A percentile compares a stretch with the other conserved stretches of the same genome.
phyloP scores from a whole-genome alignment of 2,888 invertebrate species.

The Leucania comma region DNA sequence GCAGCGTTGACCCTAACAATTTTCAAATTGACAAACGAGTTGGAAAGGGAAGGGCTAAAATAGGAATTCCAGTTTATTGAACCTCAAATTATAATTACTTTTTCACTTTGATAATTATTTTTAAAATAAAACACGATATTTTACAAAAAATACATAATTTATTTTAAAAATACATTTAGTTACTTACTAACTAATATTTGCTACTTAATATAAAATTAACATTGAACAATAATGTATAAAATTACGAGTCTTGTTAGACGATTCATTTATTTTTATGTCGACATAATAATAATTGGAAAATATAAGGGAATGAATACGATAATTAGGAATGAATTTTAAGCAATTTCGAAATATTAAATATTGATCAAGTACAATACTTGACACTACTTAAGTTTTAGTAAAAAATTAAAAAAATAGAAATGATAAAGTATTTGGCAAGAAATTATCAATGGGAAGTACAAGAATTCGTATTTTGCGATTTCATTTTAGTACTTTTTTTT shows the following conservation, averaged over 20 bases:
- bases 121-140: conserved; percentile 35
- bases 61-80: no score
- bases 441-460: not conserved
- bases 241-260: conserved; percentile 14
- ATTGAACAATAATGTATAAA: conserved; percentile 31
- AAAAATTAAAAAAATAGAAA: not conserved
- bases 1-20: no score
- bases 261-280: conserved; percentile 26
- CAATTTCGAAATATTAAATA: conserved; percentile 11
- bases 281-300: conserved; percentile 21
- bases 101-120: no score
- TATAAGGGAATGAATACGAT: conserved; percentile 25
- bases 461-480: not conserved
- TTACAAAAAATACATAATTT: conserved; percentile 72
- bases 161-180: conserved; percentile 69
- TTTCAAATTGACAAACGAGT: no score
- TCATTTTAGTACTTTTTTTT: not conserved
- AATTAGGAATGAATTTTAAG: conserved; percentile 27
- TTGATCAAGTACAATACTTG: no score
- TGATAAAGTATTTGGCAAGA: conserved; percentile 35
- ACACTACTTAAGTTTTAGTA: conserved; percentile 2
- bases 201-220: conserved; percentile 60
- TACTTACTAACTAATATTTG: conserved; percentile 62
- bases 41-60: no score
- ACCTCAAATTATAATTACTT: no score